Conservation (phyloP, 1,140 invertebrate species). For the Ostrea denselamellosa region DNA sequence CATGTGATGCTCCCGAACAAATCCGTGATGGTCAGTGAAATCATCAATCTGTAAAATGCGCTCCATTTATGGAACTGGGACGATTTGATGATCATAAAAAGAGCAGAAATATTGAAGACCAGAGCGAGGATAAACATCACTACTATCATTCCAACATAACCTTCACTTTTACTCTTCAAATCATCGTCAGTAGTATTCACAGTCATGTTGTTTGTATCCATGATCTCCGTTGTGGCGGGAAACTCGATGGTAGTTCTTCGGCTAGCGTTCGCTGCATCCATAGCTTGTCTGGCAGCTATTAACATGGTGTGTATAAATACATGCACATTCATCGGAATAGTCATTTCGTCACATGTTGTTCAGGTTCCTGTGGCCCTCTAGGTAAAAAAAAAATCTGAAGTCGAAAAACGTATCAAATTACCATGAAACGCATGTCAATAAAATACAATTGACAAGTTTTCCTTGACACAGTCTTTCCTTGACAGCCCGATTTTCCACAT, state of each 20-base stretch:
- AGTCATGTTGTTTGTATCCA: background rate
- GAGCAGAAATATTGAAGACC: constrained; percentile 47
- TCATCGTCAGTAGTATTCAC: background rate
- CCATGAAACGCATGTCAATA: constrained; percentile 20
- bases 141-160: constrained; percentile 43
- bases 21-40: constrained; percentile 46
- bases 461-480: background rate
- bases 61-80: constrained; percentile 53
- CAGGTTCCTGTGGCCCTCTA: background rate
- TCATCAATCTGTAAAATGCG: constrained; percentile 48
- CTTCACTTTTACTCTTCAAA: background rate
- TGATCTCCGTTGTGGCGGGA: background rate
- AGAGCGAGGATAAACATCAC: constrained; percentile 47
- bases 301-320: background rate
- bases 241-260: background rate
- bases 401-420: background rate
- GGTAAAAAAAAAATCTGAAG: background rate
- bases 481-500: constrained; percentile 18
- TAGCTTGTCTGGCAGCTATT: background rate
- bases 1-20: constrained; percentile 49
- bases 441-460: background rate
- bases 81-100: constrained; percentile 46
- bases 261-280: background rate
- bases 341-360: constrained; percentile 19
- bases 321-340: background rate